These are phyloP conservation scores for Magallana angulata DNA, from an alignment of 1,140 invertebrate species.

Conservation along the genomic window DNA sequence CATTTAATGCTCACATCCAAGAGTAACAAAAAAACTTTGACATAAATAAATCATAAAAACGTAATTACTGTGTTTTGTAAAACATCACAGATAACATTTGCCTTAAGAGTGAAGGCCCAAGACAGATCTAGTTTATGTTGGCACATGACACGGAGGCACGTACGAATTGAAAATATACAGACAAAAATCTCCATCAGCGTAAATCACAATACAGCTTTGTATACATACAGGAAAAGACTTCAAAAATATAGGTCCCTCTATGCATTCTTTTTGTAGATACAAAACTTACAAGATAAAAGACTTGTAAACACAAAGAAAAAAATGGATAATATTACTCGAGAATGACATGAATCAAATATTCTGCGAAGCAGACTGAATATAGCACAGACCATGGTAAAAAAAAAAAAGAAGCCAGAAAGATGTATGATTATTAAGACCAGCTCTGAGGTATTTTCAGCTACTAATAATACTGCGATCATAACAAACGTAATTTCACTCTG, in stretches of 20 bases:
- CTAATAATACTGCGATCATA: too few species aligned
- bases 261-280: too few species aligned
- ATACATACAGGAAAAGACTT: slow-evolving; percentile 3
- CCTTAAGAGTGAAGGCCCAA: slow-evolving; percentile 18
- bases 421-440: too few species aligned
- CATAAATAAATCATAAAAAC: slow-evolving; percentile 28
- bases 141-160: slow-evolving; percentile 28
- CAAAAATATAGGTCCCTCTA: background rate
- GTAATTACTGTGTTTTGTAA: slow-evolving; percentile 31
- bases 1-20: slow-evolving; percentile 7
- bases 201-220: slow-evolving; percentile 12
- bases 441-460: too few species aligned
- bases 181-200: slow-evolving; percentile 16
- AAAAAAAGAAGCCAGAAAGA: too few species aligned
- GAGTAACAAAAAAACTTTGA: slow-evolving; percentile 1
- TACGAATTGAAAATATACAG: slow-evolving; percentile 23
- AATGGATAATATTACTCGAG: too few species aligned
- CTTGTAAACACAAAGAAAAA: too few species aligned
- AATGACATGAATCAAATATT: too few species aligned
- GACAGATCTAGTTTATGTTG: slow-evolving; percentile 36
- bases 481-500: too few species aligned
- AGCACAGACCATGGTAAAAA: too few species aligned
- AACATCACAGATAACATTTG: slow-evolving; percentile 29
- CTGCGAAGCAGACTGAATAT: too few species aligned
- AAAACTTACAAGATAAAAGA: too few species aligned